phyloP scores from a whole-genome alignment of 1,140 invertebrate genomes.

The Galendromus occidentalis region DNA sequence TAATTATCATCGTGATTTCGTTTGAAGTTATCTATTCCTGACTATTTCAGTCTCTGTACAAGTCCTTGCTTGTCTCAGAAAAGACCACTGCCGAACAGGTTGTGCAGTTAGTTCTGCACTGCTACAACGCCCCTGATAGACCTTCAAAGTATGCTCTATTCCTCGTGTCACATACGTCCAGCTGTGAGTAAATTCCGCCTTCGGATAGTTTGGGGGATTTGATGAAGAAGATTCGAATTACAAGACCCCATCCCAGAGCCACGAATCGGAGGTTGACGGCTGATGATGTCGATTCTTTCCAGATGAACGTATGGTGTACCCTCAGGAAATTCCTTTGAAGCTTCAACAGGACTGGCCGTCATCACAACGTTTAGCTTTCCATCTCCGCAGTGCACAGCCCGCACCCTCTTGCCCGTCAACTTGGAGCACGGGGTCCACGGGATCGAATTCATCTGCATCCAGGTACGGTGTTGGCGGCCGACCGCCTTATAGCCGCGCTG shows the following conservation, averaged over 20 bases:
- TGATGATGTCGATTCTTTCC: neutral
- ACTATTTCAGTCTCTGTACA: constrained; percentile 65
- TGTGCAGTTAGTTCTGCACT: constrained; percentile 58
- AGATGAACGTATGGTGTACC: constrained; percentile 59
- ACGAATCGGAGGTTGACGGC: no score
- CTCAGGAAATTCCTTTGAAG: constrained; percentile 58
- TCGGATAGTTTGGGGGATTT: no score
- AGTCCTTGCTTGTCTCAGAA: constrained; percentile 68
- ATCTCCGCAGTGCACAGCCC: constrained; percentile 18
- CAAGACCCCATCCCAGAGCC: no score
- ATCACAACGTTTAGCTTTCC: constrained; percentile 25
- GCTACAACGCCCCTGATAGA: constrained; percentile 57
- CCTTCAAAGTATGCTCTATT: constrained; percentile 67
- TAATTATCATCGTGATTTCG: no score
- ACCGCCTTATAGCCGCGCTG: neutral
- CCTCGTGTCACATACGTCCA: constrained; percentile 38
- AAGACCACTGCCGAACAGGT: constrained; percentile 71
- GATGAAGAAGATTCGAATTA: no score
- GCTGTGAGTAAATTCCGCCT: constrained; percentile 20
- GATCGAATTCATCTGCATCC: constrained; percentile 7
- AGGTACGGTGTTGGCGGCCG: neutral
- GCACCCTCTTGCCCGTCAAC: neutral
- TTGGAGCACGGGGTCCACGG: constrained; percentile 2
- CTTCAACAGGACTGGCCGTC: constrained; percentile 52
- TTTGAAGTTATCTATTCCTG: no score